A percentile compares a stretch with the other conserved stretches of the same genome.
Evolutionary conservation across 2,113 vertebrate genomes (phyloP).

Genomic region (Struthidea cinerea): DNA sequence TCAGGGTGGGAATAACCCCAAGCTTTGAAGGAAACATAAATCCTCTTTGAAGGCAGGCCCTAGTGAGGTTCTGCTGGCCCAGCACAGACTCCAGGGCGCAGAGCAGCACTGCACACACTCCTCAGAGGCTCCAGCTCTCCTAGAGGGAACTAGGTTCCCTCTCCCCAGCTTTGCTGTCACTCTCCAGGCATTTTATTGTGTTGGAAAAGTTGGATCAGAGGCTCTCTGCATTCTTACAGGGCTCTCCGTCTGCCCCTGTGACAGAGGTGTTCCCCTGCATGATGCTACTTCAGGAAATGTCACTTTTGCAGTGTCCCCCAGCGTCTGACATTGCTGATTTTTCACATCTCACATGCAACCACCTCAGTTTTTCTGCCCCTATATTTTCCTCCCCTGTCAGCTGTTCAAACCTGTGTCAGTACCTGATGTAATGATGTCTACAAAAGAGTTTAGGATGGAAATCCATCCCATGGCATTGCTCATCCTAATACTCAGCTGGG

Average conservation of each 20-base stretch:
- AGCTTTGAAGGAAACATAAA: neutral
- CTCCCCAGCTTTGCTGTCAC: neutral
- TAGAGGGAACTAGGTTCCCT: fast-evolving
- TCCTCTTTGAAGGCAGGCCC: neutral
- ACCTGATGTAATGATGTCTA: neutral
- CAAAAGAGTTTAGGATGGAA: neutral
- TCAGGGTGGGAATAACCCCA: neutral
- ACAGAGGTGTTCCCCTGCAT: neutral
- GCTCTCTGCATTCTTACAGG: neutral
- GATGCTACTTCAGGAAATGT: neutral
- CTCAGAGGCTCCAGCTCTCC: neutral
- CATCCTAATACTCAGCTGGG: fast-evolving
- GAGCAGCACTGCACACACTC: neutral
- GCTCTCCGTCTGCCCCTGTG: neutral
- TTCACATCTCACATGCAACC: neutral
- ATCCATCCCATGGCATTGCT: neutral
- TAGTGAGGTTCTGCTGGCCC: neutral
- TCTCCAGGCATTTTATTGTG: neutral
- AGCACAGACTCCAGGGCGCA: neutral
- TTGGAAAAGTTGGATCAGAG: neutral
- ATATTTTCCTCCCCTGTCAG: neutral
- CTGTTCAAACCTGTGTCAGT: neutral
- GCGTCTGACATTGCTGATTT: neutral
- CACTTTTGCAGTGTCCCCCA: neutral
- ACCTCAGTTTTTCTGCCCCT: fast-evolving